These are phyloP conservation scores for Pygoscelis adeliae DNA, from an alignment of 2,113 vertebrate genomes.

Conservation along the genomic window DNA sequence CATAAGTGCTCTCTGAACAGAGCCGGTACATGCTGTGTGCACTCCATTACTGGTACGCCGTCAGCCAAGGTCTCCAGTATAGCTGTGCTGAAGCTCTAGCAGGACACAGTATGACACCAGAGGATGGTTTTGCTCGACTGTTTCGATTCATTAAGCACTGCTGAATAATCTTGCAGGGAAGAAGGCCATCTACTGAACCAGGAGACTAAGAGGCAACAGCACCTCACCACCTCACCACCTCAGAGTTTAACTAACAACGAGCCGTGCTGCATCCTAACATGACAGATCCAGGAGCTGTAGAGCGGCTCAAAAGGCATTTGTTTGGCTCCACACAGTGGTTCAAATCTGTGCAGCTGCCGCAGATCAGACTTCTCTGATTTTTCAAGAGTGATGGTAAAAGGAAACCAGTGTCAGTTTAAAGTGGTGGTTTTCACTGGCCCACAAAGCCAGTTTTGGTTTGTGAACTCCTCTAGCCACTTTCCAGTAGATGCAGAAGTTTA, in stretches of 20 bases:
- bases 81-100: neutral
- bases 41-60: fast-evolving
- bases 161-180: neutral
- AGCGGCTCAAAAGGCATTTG: neutral
- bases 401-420: neutral
- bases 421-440: neutral
- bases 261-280: fast-evolving
- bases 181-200: neutral
- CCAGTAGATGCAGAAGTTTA: neutral
- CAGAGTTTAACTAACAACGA: neutral
- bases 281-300: neutral
- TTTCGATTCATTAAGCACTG: neutral
- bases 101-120: neutral
- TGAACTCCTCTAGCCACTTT: neutral
- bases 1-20: fast-evolving
- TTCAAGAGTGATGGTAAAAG: neutral
- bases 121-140: neutral
- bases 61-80: neutral
- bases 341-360: neutral
- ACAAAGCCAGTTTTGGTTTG: neutral
- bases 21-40: neutral
- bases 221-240: no score
- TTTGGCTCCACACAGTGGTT: constrained; percentile 16
- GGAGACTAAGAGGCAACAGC: neutral
- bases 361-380: neutral